Evolutionary conservation across 2,888 invertebrate species (phyloP), one percentile per base, ranked within the genome.

Genomic region (Saturnia pavonia): DNA sequence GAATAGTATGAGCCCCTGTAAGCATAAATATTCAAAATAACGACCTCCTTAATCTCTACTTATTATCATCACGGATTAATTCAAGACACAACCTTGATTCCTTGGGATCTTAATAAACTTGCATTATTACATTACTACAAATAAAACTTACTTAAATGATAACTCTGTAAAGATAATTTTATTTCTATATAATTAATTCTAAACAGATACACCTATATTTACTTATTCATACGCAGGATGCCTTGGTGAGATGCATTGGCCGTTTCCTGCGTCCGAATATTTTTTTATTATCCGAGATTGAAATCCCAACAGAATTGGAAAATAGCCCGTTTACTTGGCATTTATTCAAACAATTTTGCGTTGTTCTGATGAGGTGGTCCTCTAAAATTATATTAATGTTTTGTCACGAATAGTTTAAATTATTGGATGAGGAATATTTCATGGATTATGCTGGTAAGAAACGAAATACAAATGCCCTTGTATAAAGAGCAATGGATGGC

Each of bases 291-390:
- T 77, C 74, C 76, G 76, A 78, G 76, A 81, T 80, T 78, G 79
- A 81, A 84, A 84, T 79, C 79, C 40, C 73, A 73, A 74, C 78
- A 80, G 68, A 74, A 84, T 87, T 87, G 87, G 86, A 87, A 81
- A 83, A 82, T 78, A 85, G 86, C 84, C 85, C 82, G 82, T 83
- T 83, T 82, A 78, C 82, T 90, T 91, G 90, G 91, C 90, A 88
- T 79, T 77, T 70, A 83, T 87, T 89, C 91, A 91, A 90, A 83
- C 75, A 82, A 84, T 88, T 89, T 83, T 89, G 88, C 90, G 90
- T 84, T 85, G 84, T 85, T 85, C 77, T 80, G 80, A 80, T 81
- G 80, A 84, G 81, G 82, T 81, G 81, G 78, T 85, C 78, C 81
- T 83, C 86, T 86, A 84, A 87, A 88, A 85, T 85, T 82, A 85